Conservation (phyloP, 2,113 vertebrate genomes). For the Crotalus viridis region DNA sequence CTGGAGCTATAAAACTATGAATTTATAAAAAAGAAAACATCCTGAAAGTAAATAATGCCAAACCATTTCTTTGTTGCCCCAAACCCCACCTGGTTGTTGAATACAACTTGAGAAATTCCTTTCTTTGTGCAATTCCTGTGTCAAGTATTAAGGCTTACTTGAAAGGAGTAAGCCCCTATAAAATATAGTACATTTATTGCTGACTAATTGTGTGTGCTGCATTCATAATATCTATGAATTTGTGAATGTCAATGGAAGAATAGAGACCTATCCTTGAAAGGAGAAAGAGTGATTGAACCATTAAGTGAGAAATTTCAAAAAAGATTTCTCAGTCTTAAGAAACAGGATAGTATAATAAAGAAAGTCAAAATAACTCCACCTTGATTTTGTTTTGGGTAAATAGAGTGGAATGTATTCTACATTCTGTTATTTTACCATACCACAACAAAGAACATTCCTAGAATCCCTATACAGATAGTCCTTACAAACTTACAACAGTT, state of each 20-base stretch:
- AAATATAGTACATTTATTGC: background rate
- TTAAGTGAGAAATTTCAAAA: background rate
- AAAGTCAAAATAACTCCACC: background rate
- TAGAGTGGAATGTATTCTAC: background rate
- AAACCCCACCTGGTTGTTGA: background rate
- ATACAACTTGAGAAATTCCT: background rate
- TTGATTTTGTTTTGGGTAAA: background rate
- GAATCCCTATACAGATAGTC: background rate
- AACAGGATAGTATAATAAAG: background rate
- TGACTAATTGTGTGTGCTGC: background rate
- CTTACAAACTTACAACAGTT: background rate
- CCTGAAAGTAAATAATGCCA: background rate
- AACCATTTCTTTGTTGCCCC: background rate
- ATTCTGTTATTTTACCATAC: background rate
- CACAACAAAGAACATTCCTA: background rate
- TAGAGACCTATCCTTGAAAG: background rate
- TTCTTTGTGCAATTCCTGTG: background rate
- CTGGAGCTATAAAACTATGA: background rate
- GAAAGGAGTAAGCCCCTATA: background rate
- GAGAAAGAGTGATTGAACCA: background rate
- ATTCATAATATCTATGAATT: background rate
- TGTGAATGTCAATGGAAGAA: background rate
- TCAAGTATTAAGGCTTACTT: background rate
- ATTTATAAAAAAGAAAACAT: background rate
- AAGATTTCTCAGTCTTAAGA: background rate